Evolutionary conservation across 2,888 invertebrate genomes (phyloP), one percentile per base, ranked within the genome.

Genomic region (Dione juno): DNA sequence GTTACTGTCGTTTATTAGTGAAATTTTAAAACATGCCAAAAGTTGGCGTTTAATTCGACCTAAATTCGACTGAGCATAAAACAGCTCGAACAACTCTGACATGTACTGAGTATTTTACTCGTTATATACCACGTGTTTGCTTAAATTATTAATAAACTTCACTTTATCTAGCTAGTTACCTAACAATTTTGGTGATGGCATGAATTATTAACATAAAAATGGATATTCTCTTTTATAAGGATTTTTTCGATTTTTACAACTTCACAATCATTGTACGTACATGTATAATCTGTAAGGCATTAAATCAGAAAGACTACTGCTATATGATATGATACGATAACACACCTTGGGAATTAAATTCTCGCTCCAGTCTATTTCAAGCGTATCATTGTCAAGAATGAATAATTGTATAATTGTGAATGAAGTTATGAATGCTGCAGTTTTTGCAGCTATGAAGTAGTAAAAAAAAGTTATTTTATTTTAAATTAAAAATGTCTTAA

Each of bases 71-170:
- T 61, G 43, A 61, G 45, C 28, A 45, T 61, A 21, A 16, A 21
- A 61, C 59, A 61, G 61, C 11, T 45, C 28, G n/a, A 61, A 45
- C 61, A 61, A 43, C 61, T 61, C n/a, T 45, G 45, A 45, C 28
- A 45, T 45, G 45, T 61, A 45, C 28, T 35, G 45, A n/a, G 45
- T 61, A 35, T 61, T 45, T 59, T 16, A 16, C 16, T 37, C 37
- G 11, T 57, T 57, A 37, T 57, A 37, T 37, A 37, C 54, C 37
- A 37, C 37, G 37, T 16, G 54, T 54, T 57, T 57, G 37, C 11
- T n/a, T 40, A 40, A 37, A 57, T 57, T 57, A 57, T 57, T 37
- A 37, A 57, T 11, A 40, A 57, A 57, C 16, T 57, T 57, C 6
- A 57, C 37, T 3, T 40, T 57, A 6, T 37, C 16, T 57, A 37